phyloP scores from a whole-genome alignment of 1,140 invertebrate species.

The Drosophila jambulina region DNA sequence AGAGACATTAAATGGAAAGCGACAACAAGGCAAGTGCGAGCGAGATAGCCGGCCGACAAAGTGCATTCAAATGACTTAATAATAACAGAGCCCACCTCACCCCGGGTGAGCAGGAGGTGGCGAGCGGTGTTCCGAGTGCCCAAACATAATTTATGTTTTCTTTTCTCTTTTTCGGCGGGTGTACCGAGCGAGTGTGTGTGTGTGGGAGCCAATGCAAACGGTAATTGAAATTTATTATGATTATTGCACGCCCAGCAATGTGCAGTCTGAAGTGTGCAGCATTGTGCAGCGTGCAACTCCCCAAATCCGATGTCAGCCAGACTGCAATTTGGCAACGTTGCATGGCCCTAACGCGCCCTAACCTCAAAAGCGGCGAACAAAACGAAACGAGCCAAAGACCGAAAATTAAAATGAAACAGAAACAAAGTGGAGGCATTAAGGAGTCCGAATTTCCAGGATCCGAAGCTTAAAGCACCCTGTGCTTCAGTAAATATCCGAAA shows the following conservation, averaged over 20 bases:
- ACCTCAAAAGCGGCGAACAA: slow-evolving; percentile 24
- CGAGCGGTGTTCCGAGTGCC: slow-evolving; percentile 8
- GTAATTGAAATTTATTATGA: slow-evolving; percentile 85
- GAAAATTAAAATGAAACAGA: slow-evolving; percentile 19
- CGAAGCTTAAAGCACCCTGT: slow-evolving; percentile 1
- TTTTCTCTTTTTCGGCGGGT: slow-evolving; percentile 4
- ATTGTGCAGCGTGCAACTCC: slow-evolving; percentile 20
- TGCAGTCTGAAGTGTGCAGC: slow-evolving; percentile 47
- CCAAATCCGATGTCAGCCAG: slow-evolving; percentile 17
- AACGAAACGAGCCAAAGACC: slow-evolving; percentile 3
- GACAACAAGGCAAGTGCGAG: slow-evolving; percentile 50
- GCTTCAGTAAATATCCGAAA: not conserved
- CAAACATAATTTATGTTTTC: slow-evolving; percentile 66
- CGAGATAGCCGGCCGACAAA: slow-evolving; percentile 45
- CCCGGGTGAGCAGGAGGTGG: not conserved
- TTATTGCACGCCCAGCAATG: slow-evolving; percentile 70
- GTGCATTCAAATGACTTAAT: slow-evolving; percentile 84
- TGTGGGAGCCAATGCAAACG: slow-evolving; percentile 64
- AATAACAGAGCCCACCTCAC: slow-evolving; percentile 63
- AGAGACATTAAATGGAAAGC: slow-evolving; percentile 77
- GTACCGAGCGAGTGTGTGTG: slow-evolving; percentile 3
- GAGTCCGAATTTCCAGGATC: not conserved
- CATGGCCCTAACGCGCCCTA: slow-evolving; percentile 22
- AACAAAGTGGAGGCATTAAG: slow-evolving; percentile 16
- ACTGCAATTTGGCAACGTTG: slow-evolving; percentile 76